Evolutionary conservation across 2,888 invertebrate species (phyloP).

Genomic region (Maniola hyperantus): DNA sequence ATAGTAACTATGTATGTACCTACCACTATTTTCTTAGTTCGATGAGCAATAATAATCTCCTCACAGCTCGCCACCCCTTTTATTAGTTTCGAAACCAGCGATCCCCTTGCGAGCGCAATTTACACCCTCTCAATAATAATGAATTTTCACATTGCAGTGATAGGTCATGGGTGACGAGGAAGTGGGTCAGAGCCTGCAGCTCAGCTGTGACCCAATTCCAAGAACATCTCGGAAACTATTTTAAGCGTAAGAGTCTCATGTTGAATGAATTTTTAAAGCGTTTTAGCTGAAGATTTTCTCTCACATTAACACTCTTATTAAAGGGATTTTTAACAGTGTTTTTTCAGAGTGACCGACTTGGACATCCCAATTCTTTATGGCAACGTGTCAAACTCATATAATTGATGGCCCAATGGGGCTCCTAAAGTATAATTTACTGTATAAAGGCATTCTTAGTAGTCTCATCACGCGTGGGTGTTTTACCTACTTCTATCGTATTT

Average conservation of each 20-base stretch:
- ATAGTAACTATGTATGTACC: no score
- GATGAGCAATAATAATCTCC: slow-evolving; percentile 3
- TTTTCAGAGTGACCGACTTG: neutral
- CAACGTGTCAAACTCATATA: no score
- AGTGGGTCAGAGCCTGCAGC: slow-evolving; percentile 40
- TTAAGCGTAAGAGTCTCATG: slow-evolving; percentile 31
- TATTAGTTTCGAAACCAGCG: slow-evolving; percentile 5
- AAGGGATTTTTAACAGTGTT: neutral
- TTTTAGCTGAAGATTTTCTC: neutral
- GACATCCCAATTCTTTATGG: no score
- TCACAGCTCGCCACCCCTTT: neutral
- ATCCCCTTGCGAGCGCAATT: neutral
- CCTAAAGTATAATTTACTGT: no score
- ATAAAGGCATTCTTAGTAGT: no score
- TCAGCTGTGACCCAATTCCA: slow-evolving; percentile 42
- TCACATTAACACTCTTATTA: neutral
- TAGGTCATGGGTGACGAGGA: slow-evolving; percentile 38
- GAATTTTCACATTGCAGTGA: slow-evolving; percentile 26
- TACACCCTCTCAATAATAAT: neutral
- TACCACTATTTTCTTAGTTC: neutral
- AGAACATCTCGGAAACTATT: slow-evolving; percentile 37
- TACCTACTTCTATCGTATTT: no score
- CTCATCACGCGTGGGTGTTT: no score
- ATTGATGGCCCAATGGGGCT: no score
- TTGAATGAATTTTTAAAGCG: slow-evolving; percentile 17